phyloP scores from a whole-genome alignment of 2,888 invertebrate genomes.

The Pristionchus maxplancki region DNA sequence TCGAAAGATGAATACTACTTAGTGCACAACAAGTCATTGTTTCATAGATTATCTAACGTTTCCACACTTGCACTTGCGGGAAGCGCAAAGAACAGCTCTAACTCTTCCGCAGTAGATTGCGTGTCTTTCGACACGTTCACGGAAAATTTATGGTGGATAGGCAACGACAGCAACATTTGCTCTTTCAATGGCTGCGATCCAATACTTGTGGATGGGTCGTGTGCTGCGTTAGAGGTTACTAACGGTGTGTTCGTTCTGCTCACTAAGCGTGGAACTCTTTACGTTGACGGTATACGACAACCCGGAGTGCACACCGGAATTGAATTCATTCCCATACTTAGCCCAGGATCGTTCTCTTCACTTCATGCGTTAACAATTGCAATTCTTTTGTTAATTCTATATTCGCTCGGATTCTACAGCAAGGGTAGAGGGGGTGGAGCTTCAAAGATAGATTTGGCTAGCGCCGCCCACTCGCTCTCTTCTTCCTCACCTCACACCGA shows the following conservation, averaged over 20 bases:
- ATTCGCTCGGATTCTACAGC: too few species aligned
- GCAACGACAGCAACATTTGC: background rate
- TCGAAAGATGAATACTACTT: background rate
- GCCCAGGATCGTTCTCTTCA: background rate
- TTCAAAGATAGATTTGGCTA: too few species aligned
- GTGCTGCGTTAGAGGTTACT: background rate
- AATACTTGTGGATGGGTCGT: background rate
- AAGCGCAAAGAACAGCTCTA: too few species aligned
- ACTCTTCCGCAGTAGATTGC: background rate
- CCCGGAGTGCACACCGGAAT: background rate
- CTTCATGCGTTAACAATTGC: background rate
- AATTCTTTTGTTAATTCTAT: too few species aligned
- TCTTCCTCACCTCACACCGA: too few species aligned
- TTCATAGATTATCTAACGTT: too few species aligned
- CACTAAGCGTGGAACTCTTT: background rate
- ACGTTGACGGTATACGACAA: background rate
- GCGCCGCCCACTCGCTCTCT: too few species aligned
- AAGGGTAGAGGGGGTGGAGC: too few species aligned
- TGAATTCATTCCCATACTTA: background rate
- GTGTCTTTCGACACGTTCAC: background rate
- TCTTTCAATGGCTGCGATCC: background rate
- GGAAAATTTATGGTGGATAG: background rate
- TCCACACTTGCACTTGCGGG: too few species aligned
- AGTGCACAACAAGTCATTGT: background rate
- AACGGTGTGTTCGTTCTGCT: background rate